Conservation (phyloP, 2,113 vertebrate genomes). For the Chaenocephalus aceratus region DNA sequence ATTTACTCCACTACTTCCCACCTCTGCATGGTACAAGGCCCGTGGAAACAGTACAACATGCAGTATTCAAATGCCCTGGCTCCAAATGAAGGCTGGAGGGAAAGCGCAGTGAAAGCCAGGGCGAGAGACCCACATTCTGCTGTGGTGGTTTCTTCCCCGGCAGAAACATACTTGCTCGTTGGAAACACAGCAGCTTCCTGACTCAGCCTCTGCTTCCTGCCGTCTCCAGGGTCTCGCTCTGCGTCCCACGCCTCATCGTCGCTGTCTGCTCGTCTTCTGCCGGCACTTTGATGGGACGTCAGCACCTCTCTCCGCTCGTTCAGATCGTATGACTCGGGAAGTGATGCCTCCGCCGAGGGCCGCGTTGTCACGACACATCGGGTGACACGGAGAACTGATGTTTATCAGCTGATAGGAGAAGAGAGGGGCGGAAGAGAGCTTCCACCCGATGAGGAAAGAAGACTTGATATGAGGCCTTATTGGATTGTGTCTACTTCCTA, state of each 20-base stretch:
- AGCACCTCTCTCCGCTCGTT: slow-evolving; percentile 32
- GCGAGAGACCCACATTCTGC: slow-evolving; percentile 70
- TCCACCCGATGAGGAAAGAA: neutral
- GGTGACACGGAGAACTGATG: slow-evolving; percentile 28
- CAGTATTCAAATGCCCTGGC: slow-evolving; percentile 60
- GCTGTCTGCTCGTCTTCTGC: slow-evolving; percentile 31
- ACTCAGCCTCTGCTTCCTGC: slow-evolving; percentile 56
- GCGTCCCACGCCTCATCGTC: slow-evolving; percentile 17
- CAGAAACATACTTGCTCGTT: slow-evolving; percentile 34
- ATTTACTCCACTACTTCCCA: no score
- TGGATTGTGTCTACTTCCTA: neutral
- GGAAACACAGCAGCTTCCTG: slow-evolving; percentile 39
- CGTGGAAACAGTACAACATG: slow-evolving; percentile 41
- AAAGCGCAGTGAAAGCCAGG: slow-evolving; percentile 18
- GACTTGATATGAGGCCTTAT: neutral
- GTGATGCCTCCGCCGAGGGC: slow-evolving; percentile 26
- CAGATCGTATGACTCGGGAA: slow-evolving; percentile 45
- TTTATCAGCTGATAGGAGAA: slow-evolving; percentile 46
- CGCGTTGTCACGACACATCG: slow-evolving; percentile 50
- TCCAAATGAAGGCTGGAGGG: slow-evolving; percentile 45
- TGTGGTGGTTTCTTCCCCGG: slow-evolving; percentile 45
- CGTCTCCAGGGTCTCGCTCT: slow-evolving; percentile 36
- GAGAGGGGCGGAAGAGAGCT: slow-evolving; percentile 25
- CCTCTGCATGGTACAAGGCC: neutral
- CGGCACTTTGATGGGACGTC: slow-evolving; percentile 57